Evolutionary conservation across 2,113 vertebrate genomes (phyloP).

Genomic region (Pseudois nayaur): DNA sequence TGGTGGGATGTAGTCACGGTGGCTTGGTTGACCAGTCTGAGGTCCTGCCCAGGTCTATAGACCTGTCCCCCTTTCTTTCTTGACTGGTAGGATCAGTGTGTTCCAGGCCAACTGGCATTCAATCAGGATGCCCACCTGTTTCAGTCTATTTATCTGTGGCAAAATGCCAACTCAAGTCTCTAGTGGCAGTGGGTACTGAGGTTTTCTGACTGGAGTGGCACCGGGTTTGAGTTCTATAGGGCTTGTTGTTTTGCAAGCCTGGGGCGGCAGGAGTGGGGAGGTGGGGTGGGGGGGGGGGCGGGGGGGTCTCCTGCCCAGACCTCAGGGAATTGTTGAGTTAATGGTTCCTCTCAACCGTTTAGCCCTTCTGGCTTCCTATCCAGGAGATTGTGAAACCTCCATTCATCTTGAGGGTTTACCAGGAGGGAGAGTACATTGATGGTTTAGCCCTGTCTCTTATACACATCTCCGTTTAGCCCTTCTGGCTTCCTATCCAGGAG

Average conservation of each 20-base stretch:
- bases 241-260: neutral
- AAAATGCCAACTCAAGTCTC: neutral
- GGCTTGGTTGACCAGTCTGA: neutral
- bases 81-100: neutral
- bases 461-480: accelerated
- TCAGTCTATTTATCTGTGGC: neutral
- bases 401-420: neutral
- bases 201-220: neutral
- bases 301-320: neutral
- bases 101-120: neutral
- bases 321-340: neutral
- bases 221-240: neutral
- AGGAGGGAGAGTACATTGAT: neutral
- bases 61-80: neutral
- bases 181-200: neutral
- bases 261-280: accelerated
- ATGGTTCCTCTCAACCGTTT: accelerated
- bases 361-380: neutral
- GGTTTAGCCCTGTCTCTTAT: neutral
- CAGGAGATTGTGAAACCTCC: neutral
- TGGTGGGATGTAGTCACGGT: neutral
- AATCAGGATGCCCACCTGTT: neutral
- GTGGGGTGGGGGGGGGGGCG: accelerated
- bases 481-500: neutral
- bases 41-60: neutral